Percentiles rank a stretch among this genome's conserved stretches.
Conservation (phyloP, 2,113 vertebrate species). For the Sebastes schlegelii region DNA sequence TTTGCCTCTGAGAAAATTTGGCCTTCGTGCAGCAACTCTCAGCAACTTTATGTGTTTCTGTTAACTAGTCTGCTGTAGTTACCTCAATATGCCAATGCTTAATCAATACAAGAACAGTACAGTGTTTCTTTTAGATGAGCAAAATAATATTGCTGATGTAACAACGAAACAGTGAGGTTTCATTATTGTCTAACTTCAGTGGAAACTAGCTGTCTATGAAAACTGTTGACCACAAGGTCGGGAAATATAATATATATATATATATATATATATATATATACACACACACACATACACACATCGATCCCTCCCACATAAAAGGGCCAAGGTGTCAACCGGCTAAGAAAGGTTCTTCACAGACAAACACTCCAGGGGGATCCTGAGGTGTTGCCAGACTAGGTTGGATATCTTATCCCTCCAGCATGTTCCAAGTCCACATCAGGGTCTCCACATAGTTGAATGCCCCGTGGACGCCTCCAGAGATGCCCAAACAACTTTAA, state of each 20-base stretch:
- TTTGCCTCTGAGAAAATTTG: background rate
- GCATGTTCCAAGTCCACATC: background rate
- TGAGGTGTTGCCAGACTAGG: background rate
- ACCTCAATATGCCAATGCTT: background rate
- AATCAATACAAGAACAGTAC: background rate
- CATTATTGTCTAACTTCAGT: background rate
- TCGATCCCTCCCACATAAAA: background rate
- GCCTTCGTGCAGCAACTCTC: constrained; percentile 14
- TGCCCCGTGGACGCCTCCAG: background rate
- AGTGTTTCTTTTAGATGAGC: background rate
- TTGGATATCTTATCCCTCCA: background rate
- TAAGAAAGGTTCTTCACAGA: background rate
- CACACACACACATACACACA: background rate
- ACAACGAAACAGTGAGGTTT: background rate
- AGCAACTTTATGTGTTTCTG: background rate
- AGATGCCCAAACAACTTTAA: background rate
- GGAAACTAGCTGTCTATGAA: background rate
- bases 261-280: no score
- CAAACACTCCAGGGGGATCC: background rate
- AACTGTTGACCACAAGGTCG: background rate
- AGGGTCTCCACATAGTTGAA: background rate
- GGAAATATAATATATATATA: background rate
- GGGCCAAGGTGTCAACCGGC: background rate
- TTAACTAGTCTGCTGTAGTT: background rate
- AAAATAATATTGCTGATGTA: constrained; percentile 4